Evolutionary conservation across 2,797 vertebrate species (phyloP).

Genomic region (Clarias laeviceps): DNA sequence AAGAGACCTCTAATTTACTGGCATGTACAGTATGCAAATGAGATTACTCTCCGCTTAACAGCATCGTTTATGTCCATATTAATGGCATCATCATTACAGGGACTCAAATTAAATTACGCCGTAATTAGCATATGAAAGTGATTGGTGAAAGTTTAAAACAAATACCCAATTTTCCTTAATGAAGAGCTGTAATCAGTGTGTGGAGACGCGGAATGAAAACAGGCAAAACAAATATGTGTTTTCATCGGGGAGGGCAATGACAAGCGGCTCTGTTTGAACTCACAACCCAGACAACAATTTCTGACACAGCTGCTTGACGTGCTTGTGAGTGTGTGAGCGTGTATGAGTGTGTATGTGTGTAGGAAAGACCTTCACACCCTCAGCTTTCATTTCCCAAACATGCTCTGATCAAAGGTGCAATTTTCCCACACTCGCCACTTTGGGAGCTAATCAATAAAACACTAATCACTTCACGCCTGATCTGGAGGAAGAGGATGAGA

Average conservation of each 20-base stretch:
- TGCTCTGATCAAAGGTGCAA: slow-evolving; percentile 80
- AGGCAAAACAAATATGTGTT: slow-evolving; percentile 98
- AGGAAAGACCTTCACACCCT: slow-evolving; percentile 62
- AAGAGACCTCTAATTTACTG: slow-evolving; percentile 96
- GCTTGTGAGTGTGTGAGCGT: slow-evolving; percentile 6
- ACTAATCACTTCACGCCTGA: slow-evolving; percentile 78
- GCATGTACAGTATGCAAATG: slow-evolving; percentile 99
- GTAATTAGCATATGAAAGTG: slow-evolving; percentile 99
- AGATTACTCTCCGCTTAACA: slow-evolving; percentile 99
- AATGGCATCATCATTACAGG: slow-evolving; percentile 99
- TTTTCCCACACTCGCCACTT: slow-evolving; percentile 81
- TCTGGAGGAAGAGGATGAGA: slow-evolving; percentile 60
- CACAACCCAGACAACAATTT: slow-evolving; percentile 15
- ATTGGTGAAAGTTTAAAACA: slow-evolving; percentile 99
- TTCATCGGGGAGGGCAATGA: slow-evolving; percentile 24
- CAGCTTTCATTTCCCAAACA: slow-evolving; percentile 76
- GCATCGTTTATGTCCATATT: slow-evolving; percentile 99
- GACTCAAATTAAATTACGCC: slow-evolving; percentile 99
- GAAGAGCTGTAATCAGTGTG: slow-evolving; percentile 97
- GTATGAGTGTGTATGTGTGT: slow-evolving; percentile 13
- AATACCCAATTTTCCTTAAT: slow-evolving; percentile 99
- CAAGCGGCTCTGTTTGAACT: slow-evolving; percentile 7
- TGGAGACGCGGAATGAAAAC: slow-evolving; percentile 92
- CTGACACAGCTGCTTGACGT: slow-evolving; percentile 16
- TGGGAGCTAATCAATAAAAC: slow-evolving; percentile 82